phyloP scores from a whole-genome alignment of 2,888 invertebrate genomes.

The Drosophila ezoana region DNA sequence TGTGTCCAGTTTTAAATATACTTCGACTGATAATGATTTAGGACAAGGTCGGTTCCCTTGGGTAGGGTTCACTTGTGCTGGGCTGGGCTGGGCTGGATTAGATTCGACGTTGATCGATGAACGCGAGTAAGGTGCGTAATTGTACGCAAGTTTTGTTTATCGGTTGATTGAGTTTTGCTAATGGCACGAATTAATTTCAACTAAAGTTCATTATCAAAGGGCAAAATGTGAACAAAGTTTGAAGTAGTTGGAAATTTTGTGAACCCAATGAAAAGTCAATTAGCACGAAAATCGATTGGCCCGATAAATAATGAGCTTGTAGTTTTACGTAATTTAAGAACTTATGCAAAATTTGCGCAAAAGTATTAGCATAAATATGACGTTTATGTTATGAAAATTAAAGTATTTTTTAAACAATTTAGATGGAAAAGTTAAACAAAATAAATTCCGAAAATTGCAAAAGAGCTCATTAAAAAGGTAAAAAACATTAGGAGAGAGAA shows the following conservation, averaged over 20 bases:
- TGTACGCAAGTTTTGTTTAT: constrained; percentile 7
- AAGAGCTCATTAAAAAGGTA: constrained; percentile 21
- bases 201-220: constrained; percentile 44
- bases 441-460: background rate
- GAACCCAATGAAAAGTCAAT: constrained; percentile 10
- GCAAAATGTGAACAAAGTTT: constrained; percentile 7
- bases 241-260: constrained; percentile 2
- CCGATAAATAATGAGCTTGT: background rate
- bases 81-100: constrained; percentile 3
- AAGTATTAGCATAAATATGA: background rate
- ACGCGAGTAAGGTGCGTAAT: constrained; percentile 35
- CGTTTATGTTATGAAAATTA: background rate
- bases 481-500: background rate
- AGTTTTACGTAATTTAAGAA: background rate
- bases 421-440: background rate
- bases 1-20: constrained; percentile 19
- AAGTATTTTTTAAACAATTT: background rate
- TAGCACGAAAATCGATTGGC: constrained; percentile 18
- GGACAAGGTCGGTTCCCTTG: constrained; percentile 41
- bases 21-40: constrained; percentile 39
- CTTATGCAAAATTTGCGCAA: background rate
- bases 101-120: constrained; percentile 34
- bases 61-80: constrained; percentile 6
- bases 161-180: constrained; percentile 35
- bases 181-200: constrained; percentile 23